Percentiles rank a stretch among this genome's conserved stretches.
Evolutionary conservation across 1,140 invertebrate genomes (phyloP).

Genomic region (Hestina assimilis): DNA sequence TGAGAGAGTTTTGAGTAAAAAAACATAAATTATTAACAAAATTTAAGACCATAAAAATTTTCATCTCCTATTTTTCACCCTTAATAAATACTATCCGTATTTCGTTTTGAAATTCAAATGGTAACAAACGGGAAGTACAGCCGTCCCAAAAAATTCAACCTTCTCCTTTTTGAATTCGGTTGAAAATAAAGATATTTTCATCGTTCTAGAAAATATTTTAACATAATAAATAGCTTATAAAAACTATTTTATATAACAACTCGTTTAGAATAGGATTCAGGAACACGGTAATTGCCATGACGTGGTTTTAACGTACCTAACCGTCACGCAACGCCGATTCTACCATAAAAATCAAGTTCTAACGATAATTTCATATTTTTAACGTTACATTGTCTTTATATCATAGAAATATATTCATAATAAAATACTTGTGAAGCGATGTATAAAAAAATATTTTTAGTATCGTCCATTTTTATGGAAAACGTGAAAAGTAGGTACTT

Average conservation of each 20-base stretch:
- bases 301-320: slow-evolving; percentile 43
- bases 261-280: slow-evolving; percentile 38
- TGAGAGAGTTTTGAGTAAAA: too few species aligned
- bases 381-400: slow-evolving; percentile 37
- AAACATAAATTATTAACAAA: too few species aligned
- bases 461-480: slow-evolving; percentile 6
- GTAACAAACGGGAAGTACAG: too few species aligned
- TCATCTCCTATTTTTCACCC: too few species aligned
- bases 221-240: not conserved
- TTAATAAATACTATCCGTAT: too few species aligned
- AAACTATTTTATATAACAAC: not conserved
- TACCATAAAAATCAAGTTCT: slow-evolving; percentile 44
- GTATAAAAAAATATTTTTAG: not conserved
- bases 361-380: slow-evolving; percentile 16
- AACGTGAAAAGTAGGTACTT: slow-evolving; percentile 1
- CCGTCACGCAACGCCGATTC: slow-evolving; percentile 57
- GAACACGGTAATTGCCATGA: slow-evolving; percentile 59
- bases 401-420: slow-evolving; percentile 1
- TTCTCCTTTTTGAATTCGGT: too few species aligned
- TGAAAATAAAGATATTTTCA: too few species aligned
- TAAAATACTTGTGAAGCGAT: not conserved
- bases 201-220: too few species aligned
- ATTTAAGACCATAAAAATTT: too few species aligned
- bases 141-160: too few species aligned
- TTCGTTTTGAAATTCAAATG: too few species aligned